Evolutionary conservation across 2,888 invertebrate genomes (phyloP), one percentile per base, ranked within the genome.

Genomic region (Andrena minutula): DNA sequence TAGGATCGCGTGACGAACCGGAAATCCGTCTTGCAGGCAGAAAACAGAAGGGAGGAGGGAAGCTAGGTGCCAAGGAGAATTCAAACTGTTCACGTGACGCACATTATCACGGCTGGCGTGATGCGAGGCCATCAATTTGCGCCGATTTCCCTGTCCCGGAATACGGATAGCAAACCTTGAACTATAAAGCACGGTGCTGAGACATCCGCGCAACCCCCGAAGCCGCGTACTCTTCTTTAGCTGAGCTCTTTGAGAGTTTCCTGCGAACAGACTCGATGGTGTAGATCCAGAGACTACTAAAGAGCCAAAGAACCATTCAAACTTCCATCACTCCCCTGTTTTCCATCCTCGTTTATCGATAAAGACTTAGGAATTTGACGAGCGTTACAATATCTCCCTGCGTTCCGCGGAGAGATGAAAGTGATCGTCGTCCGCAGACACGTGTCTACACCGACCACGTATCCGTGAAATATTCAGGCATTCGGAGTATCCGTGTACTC

Each of bases 101-200:
- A 53, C 47, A 61, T 82, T 82, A 82, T 82, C 81, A n/a, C 58
- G 56, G 63, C 41, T 83, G 53, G 83, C 83, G 82, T 83, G 83
- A 71, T 49, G 60, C 26, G 65, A 32, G 12, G 51, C 68, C 82
- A 83, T 83, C 83, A 72, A 77, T 83, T 74, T 41, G 78, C 63
- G 16, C 35, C 70, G 66, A 58, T 73, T 66, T 58, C 51, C 49
- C 68, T 51, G 51, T 74, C 78, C 63, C 47, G 61, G 56, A 82
- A 74, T 47, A 82, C 63, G 71, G 83, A 77, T 64, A 82, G 82
- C 63, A 49, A 72, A 47, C 82, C 82, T 83, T 83, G 82, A 83
- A 83, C 82, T 82, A 83, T 83, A 82, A 81, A 75, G 60, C 79
- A 47, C 47, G 79, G 35, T 16, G 49, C 32, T 41, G 28, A 8